phyloP scores from a whole-genome alignment of 2,888 invertebrate species.

The Lamellibrachia satsuma region DNA sequence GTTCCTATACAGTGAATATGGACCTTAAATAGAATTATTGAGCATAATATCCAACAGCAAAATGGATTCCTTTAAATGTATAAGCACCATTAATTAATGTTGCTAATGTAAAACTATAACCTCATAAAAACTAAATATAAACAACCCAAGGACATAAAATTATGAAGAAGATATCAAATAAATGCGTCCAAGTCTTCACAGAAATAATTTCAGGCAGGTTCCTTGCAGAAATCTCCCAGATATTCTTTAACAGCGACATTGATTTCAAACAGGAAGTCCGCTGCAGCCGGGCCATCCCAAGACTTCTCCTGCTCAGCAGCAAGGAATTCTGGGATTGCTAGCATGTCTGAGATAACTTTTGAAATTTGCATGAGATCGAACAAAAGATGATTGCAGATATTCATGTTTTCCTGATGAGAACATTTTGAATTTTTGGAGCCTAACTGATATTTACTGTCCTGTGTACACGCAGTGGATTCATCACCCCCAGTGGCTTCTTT shows the following conservation, averaged over 20 bases:
- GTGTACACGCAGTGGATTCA: not conserved
- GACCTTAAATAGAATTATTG: not conserved
- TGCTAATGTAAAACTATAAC: not conserved
- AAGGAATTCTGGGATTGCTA: constrained; percentile 13
- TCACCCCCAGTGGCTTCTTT: constrained; percentile 17
- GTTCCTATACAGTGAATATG: not conserved
- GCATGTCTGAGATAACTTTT: not conserved
- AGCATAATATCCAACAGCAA: not conserved
- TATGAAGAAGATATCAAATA: not conserved
- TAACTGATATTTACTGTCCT: not conserved
- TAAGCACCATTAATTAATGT: not conserved
- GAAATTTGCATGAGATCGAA: constrained; percentile 32
- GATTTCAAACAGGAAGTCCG: not conserved
- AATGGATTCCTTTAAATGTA: not conserved
- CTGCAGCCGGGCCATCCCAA: not conserved
- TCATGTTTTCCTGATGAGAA: not conserved
- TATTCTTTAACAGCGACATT: not conserved
- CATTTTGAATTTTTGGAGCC: no score
- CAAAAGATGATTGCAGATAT: constrained; percentile 17
- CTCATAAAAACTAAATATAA: not conserved
- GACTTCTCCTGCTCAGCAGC: not conserved
- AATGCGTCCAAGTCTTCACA: not conserved
- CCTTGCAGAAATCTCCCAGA: not conserved
- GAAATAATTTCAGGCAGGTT: not conserved
- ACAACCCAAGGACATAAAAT: not conserved